These are phyloP conservation scores for Sebastes dallii DNA, from an alignment of 2,797 vertebrate genomes.

Conservation along the genomic window DNA sequence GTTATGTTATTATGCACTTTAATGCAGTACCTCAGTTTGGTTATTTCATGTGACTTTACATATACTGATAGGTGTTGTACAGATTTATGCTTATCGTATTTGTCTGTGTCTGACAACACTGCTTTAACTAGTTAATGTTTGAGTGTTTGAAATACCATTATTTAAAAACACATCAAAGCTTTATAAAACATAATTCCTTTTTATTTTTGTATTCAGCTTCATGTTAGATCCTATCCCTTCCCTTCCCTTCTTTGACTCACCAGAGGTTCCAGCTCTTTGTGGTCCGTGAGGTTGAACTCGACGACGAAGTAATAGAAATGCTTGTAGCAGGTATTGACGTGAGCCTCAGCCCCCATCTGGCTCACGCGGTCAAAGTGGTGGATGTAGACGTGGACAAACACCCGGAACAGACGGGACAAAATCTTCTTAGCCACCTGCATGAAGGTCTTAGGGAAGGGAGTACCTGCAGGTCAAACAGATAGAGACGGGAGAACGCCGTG, in stretches of 20 bases:
- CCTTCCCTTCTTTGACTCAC: constrained; percentile 77
- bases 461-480: constrained; percentile 83
- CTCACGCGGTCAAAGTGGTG: constrained; percentile 97
- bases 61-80: background rate
- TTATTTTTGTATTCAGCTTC: background rate
- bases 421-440: constrained; percentile 97
- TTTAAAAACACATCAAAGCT: background rate
- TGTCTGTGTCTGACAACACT: background rate
- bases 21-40: background rate
- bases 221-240: background rate
- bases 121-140: background rate
- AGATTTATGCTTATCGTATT: background rate
- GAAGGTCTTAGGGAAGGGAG: constrained; percentile 97
- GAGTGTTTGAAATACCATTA: background rate
- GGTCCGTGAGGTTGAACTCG: constrained; percentile 95
- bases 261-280: constrained; percentile 98
- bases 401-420: constrained; percentile 95
- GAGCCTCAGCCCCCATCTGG: constrained; percentile 97
- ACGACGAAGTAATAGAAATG: constrained; percentile 98
- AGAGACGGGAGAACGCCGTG: background rate
- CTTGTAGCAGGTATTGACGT: constrained; percentile 99
- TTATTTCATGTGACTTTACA: background rate
- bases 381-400: constrained; percentile 99
- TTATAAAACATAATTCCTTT: background rate
- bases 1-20: background rate